Evolutionary conservation across 2,113 vertebrate genomes (phyloP).

Genomic region (Cygnus atratus): DNA sequence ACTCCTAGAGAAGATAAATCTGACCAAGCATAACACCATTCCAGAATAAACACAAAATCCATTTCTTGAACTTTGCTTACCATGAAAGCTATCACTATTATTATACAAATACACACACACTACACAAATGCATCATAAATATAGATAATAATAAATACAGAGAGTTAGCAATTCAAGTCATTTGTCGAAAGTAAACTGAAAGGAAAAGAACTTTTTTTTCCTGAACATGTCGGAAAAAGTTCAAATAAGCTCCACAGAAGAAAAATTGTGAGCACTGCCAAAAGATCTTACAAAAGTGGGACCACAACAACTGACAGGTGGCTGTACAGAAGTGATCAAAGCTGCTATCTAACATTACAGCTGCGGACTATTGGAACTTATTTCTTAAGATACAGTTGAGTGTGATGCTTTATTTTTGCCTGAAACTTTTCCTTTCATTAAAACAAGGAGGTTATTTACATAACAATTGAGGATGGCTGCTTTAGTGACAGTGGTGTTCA

Average conservation of each 20-base stretch:
- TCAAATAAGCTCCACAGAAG: background rate
- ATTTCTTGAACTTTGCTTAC: background rate
- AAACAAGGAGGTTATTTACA: background rate
- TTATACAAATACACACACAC: background rate
- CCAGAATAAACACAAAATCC: background rate
- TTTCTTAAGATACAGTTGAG: background rate
- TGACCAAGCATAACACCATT: background rate
- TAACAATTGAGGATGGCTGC: background rate
- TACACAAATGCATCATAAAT: background rate
- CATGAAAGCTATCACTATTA: background rate
- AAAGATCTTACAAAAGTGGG: background rate
- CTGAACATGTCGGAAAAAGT: background rate
- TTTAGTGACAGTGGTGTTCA: background rate
- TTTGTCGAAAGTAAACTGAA: conserved; percentile 25
- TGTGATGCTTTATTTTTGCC: background rate
- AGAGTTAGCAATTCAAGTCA: background rate
- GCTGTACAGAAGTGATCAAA: background rate
- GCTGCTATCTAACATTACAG: background rate
- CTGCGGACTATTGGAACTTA: background rate
- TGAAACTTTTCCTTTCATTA: background rate
- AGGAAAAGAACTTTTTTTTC: conserved; percentile 1
- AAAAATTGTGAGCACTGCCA: background rate
- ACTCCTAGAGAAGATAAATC: background rate
- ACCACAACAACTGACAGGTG: background rate
- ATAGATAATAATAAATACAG: conserved; percentile 18